A percentile compares a stretch with the other conserved stretches of the same genome.
Evolutionary conservation across 2,888 invertebrate genomes (phyloP).

Genomic region (Dichetophora obliterata): DNA sequence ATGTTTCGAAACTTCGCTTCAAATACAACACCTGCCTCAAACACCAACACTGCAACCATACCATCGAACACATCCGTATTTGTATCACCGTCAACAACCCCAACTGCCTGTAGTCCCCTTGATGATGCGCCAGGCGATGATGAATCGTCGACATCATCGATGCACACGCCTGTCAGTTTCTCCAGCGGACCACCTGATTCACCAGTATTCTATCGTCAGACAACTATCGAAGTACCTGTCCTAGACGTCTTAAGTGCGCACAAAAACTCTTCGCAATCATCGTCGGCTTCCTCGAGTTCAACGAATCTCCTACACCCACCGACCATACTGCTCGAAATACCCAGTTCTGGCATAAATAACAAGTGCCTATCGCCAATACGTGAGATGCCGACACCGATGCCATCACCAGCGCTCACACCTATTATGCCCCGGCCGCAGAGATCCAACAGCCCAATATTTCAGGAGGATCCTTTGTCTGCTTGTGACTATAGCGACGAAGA

Average conservation of each 20-base stretch:
- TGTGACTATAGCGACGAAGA: constrained; percentile 71
- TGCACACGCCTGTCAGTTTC: constrained; percentile 75
- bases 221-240: constrained; percentile 75
- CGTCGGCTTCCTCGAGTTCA: constrained; percentile 60
- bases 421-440: constrained; percentile 71
- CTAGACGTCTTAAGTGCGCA: constrained; percentile 79
- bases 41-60: constrained; percentile 54
- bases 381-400: constrained; percentile 82
- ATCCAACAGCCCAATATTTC: constrained; percentile 59
- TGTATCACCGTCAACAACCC: constrained; percentile 78
- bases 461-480: constrained; percentile 58
- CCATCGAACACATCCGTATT: constrained; percentile 72
- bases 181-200: constrained; percentile 76
- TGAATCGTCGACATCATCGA: constrained; percentile 79
- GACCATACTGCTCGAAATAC: constrained; percentile 83
- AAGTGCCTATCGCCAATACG: constrained; percentile 85
- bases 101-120: constrained; percentile 81
- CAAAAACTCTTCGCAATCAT: constrained; percentile 70
- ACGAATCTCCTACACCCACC: constrained; percentile 78
- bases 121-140: constrained; percentile 80
- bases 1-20: constrained; percentile 84
- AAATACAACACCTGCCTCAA: constrained; percentile 51
- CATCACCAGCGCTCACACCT: constrained; percentile 79
- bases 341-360: constrained; percentile 76
- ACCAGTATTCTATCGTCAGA: constrained; percentile 71